Conservation (phyloP, 1,140 invertebrate species). For the Amphibalanus amphitrite region DNA sequence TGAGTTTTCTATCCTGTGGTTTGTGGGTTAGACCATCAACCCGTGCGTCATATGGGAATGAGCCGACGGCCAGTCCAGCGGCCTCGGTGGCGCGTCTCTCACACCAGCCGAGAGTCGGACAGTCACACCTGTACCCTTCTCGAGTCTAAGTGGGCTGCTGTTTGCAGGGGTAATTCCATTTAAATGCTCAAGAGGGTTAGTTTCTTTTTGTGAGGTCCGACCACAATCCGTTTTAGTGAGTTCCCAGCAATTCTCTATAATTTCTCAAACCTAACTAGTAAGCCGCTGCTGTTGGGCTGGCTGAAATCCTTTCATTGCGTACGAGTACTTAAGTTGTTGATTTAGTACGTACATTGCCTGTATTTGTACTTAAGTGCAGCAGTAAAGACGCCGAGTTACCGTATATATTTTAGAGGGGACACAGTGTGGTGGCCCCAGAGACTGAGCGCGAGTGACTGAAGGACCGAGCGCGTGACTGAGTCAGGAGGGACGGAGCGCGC, state of each 20-base stretch:
- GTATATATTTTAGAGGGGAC: neutral
- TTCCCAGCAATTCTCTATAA: neutral
- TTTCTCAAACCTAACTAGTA: neutral
- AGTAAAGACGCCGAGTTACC: neutral
- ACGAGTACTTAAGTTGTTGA: neutral
- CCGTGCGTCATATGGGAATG: neutral
- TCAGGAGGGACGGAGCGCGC: neutral
- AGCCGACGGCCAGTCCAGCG: neutral
- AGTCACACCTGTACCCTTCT: neutral
- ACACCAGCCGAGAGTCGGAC: neutral
- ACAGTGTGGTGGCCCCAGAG: neutral
- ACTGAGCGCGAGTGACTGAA: too few species aligned
- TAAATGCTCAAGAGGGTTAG: constrained; percentile 1
- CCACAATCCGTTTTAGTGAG: neutral
- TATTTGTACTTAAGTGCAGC: neutral
- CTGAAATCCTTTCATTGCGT: neutral
- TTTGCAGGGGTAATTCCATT: neutral
- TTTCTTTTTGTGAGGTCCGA: neutral
- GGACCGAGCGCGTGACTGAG: too few species aligned
- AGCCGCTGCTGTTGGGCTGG: neutral
- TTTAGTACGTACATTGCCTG: neutral
- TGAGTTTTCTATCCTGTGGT: neutral
- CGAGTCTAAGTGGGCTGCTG: neutral
- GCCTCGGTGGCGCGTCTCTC: too few species aligned
- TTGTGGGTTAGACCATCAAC: neutral